Base-by-base conservation (phyloP, 2,888 invertebrate genomes). In the Neocrepidodera transversa region DNA sequence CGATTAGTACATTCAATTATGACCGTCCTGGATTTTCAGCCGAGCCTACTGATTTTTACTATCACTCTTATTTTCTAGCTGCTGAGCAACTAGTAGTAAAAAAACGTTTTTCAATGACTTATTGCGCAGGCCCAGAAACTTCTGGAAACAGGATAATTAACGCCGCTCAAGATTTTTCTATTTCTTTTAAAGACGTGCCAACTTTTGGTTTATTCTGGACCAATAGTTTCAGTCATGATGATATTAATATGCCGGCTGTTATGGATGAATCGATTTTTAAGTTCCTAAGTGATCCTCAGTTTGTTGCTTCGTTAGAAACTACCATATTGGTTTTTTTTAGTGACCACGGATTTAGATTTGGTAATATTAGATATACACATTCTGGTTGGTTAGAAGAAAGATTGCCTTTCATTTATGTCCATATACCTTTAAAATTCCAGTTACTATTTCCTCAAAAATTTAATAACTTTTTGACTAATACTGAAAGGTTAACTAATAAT, bases 161-260 rank as follows among this genome's bases (percentile, higher is more conserved):
- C 65, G 88, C 87, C 71, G 88, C 87, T 0, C 71, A 86, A 38
- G 87, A 90, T 70, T 88, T 92, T 69, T 84, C 85, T n/a, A 28
- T 54, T 17, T 64, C 43, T 26, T 64, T 64, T 42, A 80, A 82
- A 60, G 79, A 83, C 28, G 79, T 83, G 3, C 84, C 87, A 0
- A 88, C 85, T 72, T 92, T 93, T 68, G 90, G 90, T 0, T 80
- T 92, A 18, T 91, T 92, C 75, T 93, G 92, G 92, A 84, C 88
- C 62, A 91, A 91, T 72, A 86, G 88, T 14, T 88, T 88, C 66
- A 92, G 90, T 67, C 92, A 92, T 73, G 87, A 90, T 63, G 82
- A 84, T 58, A 81, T 89, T 17, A 90, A 89, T 71, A 84, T 85
- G 4, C 85, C 88, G 0, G 85, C 87, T n/a, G 82, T 86, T 14